phyloP scores from a whole-genome alignment of 2,888 invertebrate species.

The Cataglyphis livida region DNA sequence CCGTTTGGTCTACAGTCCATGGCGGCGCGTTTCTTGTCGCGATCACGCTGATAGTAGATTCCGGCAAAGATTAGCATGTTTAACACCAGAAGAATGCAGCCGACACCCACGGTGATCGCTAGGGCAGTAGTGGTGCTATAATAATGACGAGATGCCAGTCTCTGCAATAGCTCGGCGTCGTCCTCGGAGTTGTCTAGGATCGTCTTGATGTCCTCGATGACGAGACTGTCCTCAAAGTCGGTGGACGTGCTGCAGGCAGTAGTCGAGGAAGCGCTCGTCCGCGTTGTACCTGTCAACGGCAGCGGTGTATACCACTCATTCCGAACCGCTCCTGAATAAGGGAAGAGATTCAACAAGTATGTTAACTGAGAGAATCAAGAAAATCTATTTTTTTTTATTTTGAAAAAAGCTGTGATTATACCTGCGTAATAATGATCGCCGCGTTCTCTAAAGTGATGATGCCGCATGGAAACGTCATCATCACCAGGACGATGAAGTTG shows the following conservation, averaged over 20 bases:
- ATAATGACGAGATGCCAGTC: constrained; percentile 87
- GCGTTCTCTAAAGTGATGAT: constrained; percentile 92
- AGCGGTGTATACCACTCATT: constrained; percentile 84
- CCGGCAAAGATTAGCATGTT: constrained; percentile 93
- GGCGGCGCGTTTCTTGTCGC: constrained; percentile 85
- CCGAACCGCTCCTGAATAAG: constrained; percentile 80
- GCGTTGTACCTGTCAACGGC: constrained; percentile 81
- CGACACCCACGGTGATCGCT: constrained; percentile 92
- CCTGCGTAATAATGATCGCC: constrained; percentile 92
- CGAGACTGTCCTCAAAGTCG: constrained; percentile 71
- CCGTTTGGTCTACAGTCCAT: constrained; percentile 80
- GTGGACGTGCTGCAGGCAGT: constrained; percentile 81
- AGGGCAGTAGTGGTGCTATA: constrained; percentile 92
- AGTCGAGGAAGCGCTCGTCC: constrained; percentile 77
- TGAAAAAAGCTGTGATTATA: constrained; percentile 75
- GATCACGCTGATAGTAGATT: constrained; percentile 91
- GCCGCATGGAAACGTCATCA: constrained; percentile 90
- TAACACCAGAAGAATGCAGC: constrained; percentile 90
- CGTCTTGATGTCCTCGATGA: constrained; percentile 79
- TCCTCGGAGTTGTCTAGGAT: constrained; percentile 85
- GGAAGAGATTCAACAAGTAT: neutral
- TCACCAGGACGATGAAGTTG: constrained; percentile 93
- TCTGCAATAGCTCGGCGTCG: constrained; percentile 87
- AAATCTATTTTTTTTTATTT: neutral
- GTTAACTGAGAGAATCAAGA: neutral